Evolutionary conservation across 1,140 invertebrate genomes (phyloP).

Genomic region (Heliconius melpomene): DNA sequence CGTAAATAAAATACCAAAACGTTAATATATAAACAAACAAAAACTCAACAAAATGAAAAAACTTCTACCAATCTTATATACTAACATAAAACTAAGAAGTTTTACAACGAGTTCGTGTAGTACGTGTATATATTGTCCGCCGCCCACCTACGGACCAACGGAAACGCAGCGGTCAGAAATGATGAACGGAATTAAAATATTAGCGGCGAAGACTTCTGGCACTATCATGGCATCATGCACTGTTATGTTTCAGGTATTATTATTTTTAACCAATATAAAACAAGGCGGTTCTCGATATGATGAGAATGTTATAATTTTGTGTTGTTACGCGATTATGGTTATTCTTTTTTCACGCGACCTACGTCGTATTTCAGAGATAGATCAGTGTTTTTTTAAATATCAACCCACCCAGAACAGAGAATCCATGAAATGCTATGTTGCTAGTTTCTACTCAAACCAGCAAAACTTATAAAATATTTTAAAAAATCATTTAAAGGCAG

Average conservation of each 20-base stretch:
- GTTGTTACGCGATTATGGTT: no score
- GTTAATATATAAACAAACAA: neutral
- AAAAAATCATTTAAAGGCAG: conserved; percentile 44
- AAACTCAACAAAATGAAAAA: conserved; percentile 5
- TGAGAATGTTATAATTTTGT: no score
- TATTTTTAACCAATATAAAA: neutral
- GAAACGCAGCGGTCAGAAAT: conserved; percentile 52
- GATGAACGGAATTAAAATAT: conserved; percentile 59
- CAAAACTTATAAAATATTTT: no score
- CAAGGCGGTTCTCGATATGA: no score
- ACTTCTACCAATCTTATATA: neutral
- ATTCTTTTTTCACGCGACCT: no score
- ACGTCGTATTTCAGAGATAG: no score
- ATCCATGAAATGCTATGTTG: no score
- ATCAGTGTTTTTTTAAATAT: no score
- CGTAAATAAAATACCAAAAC: neutral
- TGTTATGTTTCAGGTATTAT: conserved; percentile 63
- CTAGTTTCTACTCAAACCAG: no score
- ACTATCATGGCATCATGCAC: conserved; percentile 58
- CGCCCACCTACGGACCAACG: conserved; percentile 53
- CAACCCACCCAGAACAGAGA: no score
- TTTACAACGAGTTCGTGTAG: conserved; percentile 13
- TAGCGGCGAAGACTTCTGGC: conserved; percentile 50
- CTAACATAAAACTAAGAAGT: conserved; percentile 25
- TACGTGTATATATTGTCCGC: conserved; percentile 30